Evolutionary conservation across 2,113 vertebrate species (phyloP), one percentile per base, ranked within the genome.

Genomic region (Gavialis gangeticus): DNA sequence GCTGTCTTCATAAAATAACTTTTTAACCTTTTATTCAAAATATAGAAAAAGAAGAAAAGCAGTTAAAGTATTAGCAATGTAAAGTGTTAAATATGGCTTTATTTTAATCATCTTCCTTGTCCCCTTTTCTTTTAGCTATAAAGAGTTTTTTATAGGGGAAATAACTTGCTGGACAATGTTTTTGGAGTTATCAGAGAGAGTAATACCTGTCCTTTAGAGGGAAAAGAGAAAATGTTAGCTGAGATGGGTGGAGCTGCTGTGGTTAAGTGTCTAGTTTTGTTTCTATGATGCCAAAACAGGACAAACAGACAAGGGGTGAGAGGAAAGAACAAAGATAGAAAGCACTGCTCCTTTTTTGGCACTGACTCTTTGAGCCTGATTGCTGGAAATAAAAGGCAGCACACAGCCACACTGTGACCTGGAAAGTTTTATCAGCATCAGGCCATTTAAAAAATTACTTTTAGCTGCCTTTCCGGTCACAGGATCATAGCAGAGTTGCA

Each of bases 291-390:
- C 46, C 46, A 46, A 46, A 46, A 46, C 12, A n/a, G 67, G 28
- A 1, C 66, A 76, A 89, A 67, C 0, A 2, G 27, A 58, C 0
- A 14, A 63, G 89, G 56, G 21, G 56, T 91, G 76, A 95, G 15
- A 25, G n/a, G 28, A 28, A 71, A 63, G 77, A 88, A 73, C 80
- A 85, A 96, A 93, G 75, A 46, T 69, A 86, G 69, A 66, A 83
- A 91, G 63, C 2, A 9, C 46, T 46, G 64, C 58, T 91, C 37
- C 69, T 84, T n/a, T 56, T 71, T 24, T n/a, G 75, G 30, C 57
- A 25, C 30, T 63, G 24, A 79, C 75, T 27, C 18, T 11, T 69
- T 34, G 1, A 27, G 4, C 1, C 19, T 12, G 46, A 1, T 10
- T 37, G 30, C 80, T 19, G 54, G 2, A 7, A 17, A 4, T 64